Evolutionary conservation across 35 echinoderm and acorn worm genomes (phyloP), one percentile per base, ranked within the genome.

Genomic region (Hemicentrotus pulcherrimus): DNA sequence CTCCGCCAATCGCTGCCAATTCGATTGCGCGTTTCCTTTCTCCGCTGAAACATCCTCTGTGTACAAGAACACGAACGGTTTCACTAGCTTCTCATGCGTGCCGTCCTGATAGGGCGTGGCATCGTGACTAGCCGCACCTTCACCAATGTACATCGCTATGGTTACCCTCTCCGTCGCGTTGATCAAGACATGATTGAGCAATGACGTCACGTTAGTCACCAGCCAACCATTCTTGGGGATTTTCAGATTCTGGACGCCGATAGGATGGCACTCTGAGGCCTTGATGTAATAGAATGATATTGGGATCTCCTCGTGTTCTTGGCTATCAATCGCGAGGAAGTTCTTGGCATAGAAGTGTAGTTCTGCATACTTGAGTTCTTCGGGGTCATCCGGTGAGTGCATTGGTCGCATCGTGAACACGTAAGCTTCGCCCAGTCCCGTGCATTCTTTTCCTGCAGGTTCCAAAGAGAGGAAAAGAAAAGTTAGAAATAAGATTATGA

Each of bases 1-100:
- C 31, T 94, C 60, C 11, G 95, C 65, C 24, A 87, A 86, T 19
- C 94, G 22, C 22, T 94, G 50, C 96, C 96, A 96, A 30, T 86
- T 58, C 47, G 94, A 92, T 9, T 91, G 94, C 58, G 94, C 86
- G 45, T 94, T 86, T 92, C 88, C 91, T 13, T 86, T 93, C 30
- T 46, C 46, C 31, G 86, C 86, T 0, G 86, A 50, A 1, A 88
- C 87, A 19, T 96, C 96, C 52, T 94, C 86, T 5, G 96, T 94
- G 30, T 85, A 96, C 48, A 96, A 52, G 71, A 96, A 91, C 48
- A 96, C 48, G 59, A 96, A 96, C 46, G 96, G 96, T 33, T 94
- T 94, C 11, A 88, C 87, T 19, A 88, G 58, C 35, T 96, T 96
- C 24, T 52, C 35, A 24, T 6, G 19, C 52, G 59, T 14, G 59